phyloP scores from a whole-genome alignment of 2,888 invertebrate genomes.

The Dryomyza anilis region DNA sequence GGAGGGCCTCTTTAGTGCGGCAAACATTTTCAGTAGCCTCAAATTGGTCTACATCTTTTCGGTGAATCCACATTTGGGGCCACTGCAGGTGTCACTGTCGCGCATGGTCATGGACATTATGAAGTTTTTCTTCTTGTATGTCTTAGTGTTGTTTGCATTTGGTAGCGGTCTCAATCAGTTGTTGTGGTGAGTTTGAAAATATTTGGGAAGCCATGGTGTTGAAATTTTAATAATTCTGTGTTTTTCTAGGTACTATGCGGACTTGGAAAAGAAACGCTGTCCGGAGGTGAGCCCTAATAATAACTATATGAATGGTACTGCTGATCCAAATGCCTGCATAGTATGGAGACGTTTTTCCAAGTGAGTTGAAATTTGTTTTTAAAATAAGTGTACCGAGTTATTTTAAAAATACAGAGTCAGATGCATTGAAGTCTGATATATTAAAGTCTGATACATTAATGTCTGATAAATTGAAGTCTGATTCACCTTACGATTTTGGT shows the following conservation, averaged over 20 bases:
- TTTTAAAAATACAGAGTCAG: too few relatives aligned
- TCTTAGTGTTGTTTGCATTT: slow-evolving; percentile 91
- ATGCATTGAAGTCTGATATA: too few relatives aligned
- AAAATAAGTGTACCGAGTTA: background rate
- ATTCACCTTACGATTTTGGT: too few relatives aligned
- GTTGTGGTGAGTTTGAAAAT: slow-evolving; percentile 50
- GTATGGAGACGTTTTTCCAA: slow-evolving; percentile 90
- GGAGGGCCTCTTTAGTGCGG: slow-evolving; percentile 96
- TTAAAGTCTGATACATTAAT: too few relatives aligned
- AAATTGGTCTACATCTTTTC: slow-evolving; percentile 98
- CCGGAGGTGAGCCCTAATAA: slow-evolving; percentile 63
- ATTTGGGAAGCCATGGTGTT: background rate
- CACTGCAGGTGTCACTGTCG: slow-evolving; percentile 93
- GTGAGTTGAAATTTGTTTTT: too few relatives aligned
- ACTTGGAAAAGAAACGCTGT: slow-evolving; percentile 84
- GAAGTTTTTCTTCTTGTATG: slow-evolving; percentile 94
- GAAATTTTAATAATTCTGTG: background rate
- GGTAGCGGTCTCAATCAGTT: slow-evolving; percentile 76
- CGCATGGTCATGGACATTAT: slow-evolving; percentile 94
- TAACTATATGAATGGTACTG: slow-evolving; percentile 59
- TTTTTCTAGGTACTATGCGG: slow-evolving; percentile 80
- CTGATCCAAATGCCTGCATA: slow-evolving; percentile 75
- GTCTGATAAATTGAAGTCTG: too few relatives aligned
- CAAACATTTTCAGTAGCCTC: slow-evolving; percentile 88
- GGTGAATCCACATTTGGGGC: slow-evolving; percentile 95